Base-by-base conservation (phyloP, 1,140 invertebrate genomes). In the Venturia canescens region DNA sequence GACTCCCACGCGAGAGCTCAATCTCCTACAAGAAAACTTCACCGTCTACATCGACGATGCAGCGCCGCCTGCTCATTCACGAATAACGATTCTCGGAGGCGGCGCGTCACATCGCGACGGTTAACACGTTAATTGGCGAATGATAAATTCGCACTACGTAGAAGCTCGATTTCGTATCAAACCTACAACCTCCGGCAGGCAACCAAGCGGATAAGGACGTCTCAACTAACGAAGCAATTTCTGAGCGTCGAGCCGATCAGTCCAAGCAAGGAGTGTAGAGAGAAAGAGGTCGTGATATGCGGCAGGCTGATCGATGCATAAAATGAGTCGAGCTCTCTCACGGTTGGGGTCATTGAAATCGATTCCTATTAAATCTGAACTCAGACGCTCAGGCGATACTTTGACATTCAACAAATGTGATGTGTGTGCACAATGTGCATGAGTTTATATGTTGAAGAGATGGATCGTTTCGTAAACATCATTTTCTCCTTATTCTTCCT, bases 121-220 rank as follows among this genome's bases (percentile, higher is more conserved):
- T 84, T 86, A 84, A 77, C 82, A 85, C 80, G 79, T 82, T 82
- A 34, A 84, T 84, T 86, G 80, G 67, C 69, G 80, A 85, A 82
- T 80, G 78, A 71, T 84, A 74, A 87, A 84, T 84, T 48, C 31
- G 38, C 70, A 74, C 38, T 27, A 48, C 53, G 23, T 69, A 31
- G 18, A 80, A 74, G 71, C 69, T 79, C 44, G 29, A 18, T 26
- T 21, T 60, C 50, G 29, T 5, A 63, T 16, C 53, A 34, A 38
- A 31, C 16, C 23, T 18, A 60, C 21, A 23, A 69, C 27, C 9
- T 44, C 21, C 7, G 29, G 48, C 29, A n/a, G n/a, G 74, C 23
- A 13, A n/a, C 0, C 21, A 48, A 74, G 16, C 23, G n/a, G n/a
- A 57, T 13, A 60, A 75, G 72, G 72, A 60, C 67, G 66, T 31